These are phyloP conservation scores for Leucoptera coffeella DNA, from an alignment of 2,888 invertebrate species.

Conservation along the genomic window DNA sequence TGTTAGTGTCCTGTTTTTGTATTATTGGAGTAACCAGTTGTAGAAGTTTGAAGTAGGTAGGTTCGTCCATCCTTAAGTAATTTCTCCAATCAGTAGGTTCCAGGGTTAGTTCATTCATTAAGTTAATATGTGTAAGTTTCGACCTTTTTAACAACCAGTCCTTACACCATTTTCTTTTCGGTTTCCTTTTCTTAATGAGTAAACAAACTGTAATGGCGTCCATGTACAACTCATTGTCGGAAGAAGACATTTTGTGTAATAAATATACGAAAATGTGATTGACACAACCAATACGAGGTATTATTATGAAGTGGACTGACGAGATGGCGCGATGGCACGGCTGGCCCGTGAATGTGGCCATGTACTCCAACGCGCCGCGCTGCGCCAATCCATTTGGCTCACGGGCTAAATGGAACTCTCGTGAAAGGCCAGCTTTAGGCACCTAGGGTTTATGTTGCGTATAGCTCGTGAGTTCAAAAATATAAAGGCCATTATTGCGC, in stretches of 20 bases:
- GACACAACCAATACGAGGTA: too few relatives aligned
- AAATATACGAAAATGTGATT: too few relatives aligned
- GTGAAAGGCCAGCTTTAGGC: too few relatives aligned
- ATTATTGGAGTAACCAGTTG: background rate
- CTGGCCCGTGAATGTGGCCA: too few relatives aligned
- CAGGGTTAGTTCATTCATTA: background rate
- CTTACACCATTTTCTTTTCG: constrained; percentile 4
- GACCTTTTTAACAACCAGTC: constrained; percentile 4
- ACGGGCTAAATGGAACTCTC: too few relatives aligned
- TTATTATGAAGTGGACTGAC: too few relatives aligned
- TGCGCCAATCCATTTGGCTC: too few relatives aligned
- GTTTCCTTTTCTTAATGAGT: constrained; percentile 1
- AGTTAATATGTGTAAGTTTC: constrained; percentile 2
- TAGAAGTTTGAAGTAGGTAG: constrained; percentile 6
- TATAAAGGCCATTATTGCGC: too few relatives aligned
- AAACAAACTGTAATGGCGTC: background rate
- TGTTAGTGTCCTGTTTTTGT: constrained; percentile 10
- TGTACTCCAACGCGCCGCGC: too few relatives aligned
- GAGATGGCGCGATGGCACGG: too few relatives aligned
- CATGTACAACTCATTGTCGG: background rate
- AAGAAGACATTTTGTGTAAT: too few relatives aligned
- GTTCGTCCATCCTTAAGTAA: constrained; percentile 9
- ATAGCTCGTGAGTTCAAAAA: too few relatives aligned
- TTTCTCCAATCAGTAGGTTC: constrained; percentile 9
- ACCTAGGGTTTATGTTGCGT: constrained; percentile 5